Base-by-base conservation (phyloP, 2,113 vertebrate genomes). In the Callithrix jacchus region DNA sequence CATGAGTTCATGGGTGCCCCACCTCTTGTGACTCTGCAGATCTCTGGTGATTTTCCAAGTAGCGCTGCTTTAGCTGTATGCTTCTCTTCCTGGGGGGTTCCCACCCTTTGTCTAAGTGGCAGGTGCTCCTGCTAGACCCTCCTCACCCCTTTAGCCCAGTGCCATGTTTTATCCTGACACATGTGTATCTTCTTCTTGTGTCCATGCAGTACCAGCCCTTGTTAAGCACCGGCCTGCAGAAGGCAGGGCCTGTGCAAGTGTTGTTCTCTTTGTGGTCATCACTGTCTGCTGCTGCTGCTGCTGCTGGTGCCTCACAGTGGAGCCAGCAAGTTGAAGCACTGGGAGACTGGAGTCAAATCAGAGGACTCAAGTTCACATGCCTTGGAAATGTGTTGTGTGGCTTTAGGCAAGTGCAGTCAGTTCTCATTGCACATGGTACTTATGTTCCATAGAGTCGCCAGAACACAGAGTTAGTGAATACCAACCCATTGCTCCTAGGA, bases 161-260 rank as follows among this genome's bases (percentile, higher is more conserved):
- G 3, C 52, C 25, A 0, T 6, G 25, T 54, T 66, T 71, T 27
- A 17, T 0, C 23, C 25, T 70, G 27, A 49, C 61, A 77, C 61
- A 16, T 47, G 42, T 20, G 0, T 14, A 1, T 32, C 8, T 40
- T 42, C 10, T 6, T 45, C 1, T 0, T 1, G 5, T 35, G 35
- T 27, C 77, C 21, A 0, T 40, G 56, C 18, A 8, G 47, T 0
- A 18, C 25, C 45, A 79, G 70, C n/a, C 73, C n/a, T 84, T 58
- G 12, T 8, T 10, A 49, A 88, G 42, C 42, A 20, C 23, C 2
- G 35, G n/a, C 4, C 9, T 17, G 10, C 30, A 21, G 86, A 82
- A 56, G 35, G 10, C 52, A 40, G 42, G 61, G 13, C 35, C 61
- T 66, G 9, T 9, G 20, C 49, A 52, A 2, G 27, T 30, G 14